Evolutionary conservation across 1,140 invertebrate species (phyloP).

Genomic region (Philopotamus ludificatus): DNA sequence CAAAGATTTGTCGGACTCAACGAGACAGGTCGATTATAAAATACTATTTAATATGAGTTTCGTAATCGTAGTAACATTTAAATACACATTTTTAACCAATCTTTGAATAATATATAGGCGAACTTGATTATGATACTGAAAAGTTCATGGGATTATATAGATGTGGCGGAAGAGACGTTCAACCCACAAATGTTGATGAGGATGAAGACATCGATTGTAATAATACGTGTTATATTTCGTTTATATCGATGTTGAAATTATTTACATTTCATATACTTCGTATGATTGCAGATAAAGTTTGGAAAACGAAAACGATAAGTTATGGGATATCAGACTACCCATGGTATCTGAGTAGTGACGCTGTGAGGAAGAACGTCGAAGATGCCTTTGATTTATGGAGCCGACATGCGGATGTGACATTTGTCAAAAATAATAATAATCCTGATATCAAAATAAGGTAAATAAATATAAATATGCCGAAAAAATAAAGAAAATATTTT

Average conservation of each 20-base stretch:
- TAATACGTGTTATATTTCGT: neutral
- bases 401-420: neutral
- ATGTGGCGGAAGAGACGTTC: neutral
- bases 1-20: neutral
- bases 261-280: neutral
- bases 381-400: neutral
- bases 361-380: neutral
- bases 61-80: too few species aligned
- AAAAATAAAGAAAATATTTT: neutral
- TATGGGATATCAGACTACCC: neutral
- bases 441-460: slow-evolving; percentile 12
- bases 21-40: neutral
- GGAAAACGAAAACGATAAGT: neutral
- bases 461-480: neutral
- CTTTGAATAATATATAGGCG: neutral
- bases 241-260: neutral
- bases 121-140: neutral
- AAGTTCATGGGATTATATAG: neutral
- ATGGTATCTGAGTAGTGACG: neutral
- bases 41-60: neutral
- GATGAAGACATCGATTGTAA: neutral
- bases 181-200: neutral
- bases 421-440: neutral
- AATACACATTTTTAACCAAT: too few species aligned
- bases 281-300: neutral